Evolutionary conservation across 2,888 invertebrate species (phyloP).

Genomic region (Sussaba pulchella): DNA sequence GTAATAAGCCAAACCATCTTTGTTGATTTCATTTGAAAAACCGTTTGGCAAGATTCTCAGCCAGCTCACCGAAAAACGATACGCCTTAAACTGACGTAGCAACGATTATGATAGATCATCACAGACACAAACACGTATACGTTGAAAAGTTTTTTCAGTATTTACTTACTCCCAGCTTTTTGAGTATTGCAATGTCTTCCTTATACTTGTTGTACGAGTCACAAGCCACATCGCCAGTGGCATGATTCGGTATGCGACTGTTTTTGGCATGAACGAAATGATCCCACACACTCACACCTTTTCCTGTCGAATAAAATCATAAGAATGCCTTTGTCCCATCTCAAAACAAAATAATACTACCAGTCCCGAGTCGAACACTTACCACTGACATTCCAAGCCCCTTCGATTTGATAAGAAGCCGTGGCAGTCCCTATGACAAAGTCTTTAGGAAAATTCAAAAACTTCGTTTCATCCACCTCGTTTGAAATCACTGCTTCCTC

Average conservation of each 20-base stretch:
- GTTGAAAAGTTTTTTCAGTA: neutral
- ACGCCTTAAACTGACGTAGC: constrained; percentile 81
- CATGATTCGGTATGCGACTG: constrained; percentile 62
- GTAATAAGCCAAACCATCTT: constrained; percentile 85
- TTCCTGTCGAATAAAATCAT: constrained; percentile 84
- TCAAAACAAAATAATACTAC: neutral
- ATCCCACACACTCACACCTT: constrained; percentile 86
- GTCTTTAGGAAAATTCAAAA: constrained; percentile 69
- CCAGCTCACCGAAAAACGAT: constrained; percentile 84
- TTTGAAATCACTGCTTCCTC: constrained; percentile 3
- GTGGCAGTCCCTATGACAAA: constrained; percentile 80
- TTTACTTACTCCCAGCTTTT: constrained; percentile 73
- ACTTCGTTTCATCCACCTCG: constrained; percentile 21
- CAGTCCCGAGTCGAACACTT: constrained; percentile 74
- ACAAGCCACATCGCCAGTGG: constrained; percentile 76
- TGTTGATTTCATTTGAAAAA: constrained; percentile 78
- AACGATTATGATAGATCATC: neutral
- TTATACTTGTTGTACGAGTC: constrained; percentile 76
- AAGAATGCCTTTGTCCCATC: neutral
- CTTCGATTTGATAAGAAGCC: constrained; percentile 88
- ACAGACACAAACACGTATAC: neutral
- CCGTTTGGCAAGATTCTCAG: constrained; percentile 85
- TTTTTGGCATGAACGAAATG: constrained; percentile 45
- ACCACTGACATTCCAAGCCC: constrained; percentile 88
- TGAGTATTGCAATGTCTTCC: constrained; percentile 73